Evolutionary conservation across 1,140 invertebrate species (phyloP).

Genomic region (Eurosta solidaginis): DNA sequence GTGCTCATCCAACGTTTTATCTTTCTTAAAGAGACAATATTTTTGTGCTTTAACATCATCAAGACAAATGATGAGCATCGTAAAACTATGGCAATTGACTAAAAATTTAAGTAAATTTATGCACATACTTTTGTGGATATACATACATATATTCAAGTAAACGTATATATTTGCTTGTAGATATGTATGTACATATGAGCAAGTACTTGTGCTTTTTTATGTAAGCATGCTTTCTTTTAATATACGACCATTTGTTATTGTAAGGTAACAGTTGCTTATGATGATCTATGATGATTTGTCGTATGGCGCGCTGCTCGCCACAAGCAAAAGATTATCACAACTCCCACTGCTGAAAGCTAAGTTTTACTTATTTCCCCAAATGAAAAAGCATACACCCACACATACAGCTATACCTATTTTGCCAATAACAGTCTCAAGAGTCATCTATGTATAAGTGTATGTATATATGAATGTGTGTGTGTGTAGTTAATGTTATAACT

Average conservation of each 20-base stretch:
- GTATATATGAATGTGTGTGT: background rate
- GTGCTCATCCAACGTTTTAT: background rate
- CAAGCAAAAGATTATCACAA: background rate
- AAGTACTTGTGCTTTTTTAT: background rate
- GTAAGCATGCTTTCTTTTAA: background rate
- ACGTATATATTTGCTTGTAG: background rate
- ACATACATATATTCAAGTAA: background rate
- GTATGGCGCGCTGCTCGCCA: background rate
- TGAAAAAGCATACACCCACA: background rate
- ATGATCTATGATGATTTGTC: background rate
- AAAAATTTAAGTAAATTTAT: background rate
- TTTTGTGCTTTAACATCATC: constrained; percentile 23
- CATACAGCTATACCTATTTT: background rate
- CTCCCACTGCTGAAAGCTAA: background rate
- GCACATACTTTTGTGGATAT: background rate
- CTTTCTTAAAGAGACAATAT: background rate
- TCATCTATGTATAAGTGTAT: background rate
- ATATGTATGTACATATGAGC: background rate
- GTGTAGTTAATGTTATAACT: background rate
- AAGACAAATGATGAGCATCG: background rate
- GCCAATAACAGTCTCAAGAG: background rate
- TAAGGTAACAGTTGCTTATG: background rate
- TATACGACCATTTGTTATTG: too few species aligned
- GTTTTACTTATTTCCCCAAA: background rate
- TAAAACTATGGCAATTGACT: background rate